Base-by-base conservation (phyloP, 2,113 vertebrate genomes). In the Plestiodon gilberti region DNA sequence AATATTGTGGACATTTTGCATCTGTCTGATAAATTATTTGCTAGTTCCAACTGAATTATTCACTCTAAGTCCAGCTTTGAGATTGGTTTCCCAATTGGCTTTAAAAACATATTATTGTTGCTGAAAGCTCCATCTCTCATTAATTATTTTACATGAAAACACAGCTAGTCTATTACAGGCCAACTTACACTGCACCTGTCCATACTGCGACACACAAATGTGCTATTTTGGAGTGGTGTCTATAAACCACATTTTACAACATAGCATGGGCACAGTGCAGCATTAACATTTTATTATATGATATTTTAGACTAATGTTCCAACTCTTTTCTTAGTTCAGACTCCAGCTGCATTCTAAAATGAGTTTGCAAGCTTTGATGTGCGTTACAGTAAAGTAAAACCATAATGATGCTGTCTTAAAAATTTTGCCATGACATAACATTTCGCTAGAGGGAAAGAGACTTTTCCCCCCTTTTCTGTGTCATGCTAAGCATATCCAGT, bases 151-250 rank as follows among this genome's bases (percentile, higher is more conserved):
- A 38, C 62, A 6, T 61, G 18, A 76, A 1, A 87, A 0, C 3
- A 10, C 73, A 80, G 30, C 15, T 62, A 23, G 70, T 62, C 30
- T 57, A 78, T 52, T 78, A 81, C n/a, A 84, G 43, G 61, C 20
- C 2, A 78, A 48, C 3, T 28, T 71, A 13, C 14, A 40, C 65
- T 59, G 30, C 10, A 85, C 13, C n/a, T 89, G 25, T 8, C 40
- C 1, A 2, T 75, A 25, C 1, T 75, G 30, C 1, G 81, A 92
- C 82, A 67, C 0, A 0, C 22, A 48, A 40, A 35, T 38, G 69
- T 33, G 0, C 5, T 74, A 55, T 62, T 33, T 71, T 75, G 33
- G 71, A 86, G 65, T 3, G 55, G 52, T 84, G 14, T 11, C 85
- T 13, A 22, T 78, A 55, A 93, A 64, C 15, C 61, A 59, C 1